These are phyloP conservation scores for Sinella curviseta DNA, from an alignment of 1,140 invertebrate genomes.

Conservation along the genomic window DNA sequence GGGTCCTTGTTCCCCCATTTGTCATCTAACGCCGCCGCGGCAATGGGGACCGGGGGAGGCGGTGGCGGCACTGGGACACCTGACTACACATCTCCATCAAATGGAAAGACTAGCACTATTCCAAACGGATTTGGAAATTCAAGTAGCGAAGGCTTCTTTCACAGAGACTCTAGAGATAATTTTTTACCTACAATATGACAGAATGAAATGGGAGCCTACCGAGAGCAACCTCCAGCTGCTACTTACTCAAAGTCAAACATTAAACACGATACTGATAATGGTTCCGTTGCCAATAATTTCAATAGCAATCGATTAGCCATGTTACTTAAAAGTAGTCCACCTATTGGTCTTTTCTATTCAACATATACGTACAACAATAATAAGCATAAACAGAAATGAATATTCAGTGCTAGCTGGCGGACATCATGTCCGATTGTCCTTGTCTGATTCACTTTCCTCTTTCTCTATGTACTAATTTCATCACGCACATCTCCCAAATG, in stretches of 20 bases:
- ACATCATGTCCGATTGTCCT: no score
- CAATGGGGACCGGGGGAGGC: conserved; percentile 41
- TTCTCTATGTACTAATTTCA: neutral
- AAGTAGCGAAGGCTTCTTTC: neutral
- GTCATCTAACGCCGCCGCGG: conserved; percentile 55
- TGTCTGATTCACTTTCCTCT: neutral
- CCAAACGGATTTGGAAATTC: conserved; percentile 25
- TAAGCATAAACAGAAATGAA: neutral
- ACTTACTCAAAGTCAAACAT: neutral
- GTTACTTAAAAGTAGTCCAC: conserved; percentile 3
- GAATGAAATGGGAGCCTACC: conserved; percentile 12
- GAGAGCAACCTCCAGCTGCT: conserved; percentile 14
- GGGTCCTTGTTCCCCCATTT: conserved; percentile 65
- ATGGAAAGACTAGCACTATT: conserved; percentile 1
- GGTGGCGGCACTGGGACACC: conserved; percentile 8
- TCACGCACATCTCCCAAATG: no score
- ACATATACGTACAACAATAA: conserved; percentile 16
- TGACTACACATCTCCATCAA: neutral
- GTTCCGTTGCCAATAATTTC: neutral
- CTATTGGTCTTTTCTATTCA: neutral
- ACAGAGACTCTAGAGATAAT: conserved; percentile 40
- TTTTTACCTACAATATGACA: conserved; percentile 70
- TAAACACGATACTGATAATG: neutral
- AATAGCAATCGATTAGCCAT: neutral
- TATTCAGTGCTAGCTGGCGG: neutral